Evolutionary conservation across 2,113 vertebrate genomes (phyloP), one percentile per base, ranked within the genome.

Genomic region (Edolisoma coerulescens): DNA sequence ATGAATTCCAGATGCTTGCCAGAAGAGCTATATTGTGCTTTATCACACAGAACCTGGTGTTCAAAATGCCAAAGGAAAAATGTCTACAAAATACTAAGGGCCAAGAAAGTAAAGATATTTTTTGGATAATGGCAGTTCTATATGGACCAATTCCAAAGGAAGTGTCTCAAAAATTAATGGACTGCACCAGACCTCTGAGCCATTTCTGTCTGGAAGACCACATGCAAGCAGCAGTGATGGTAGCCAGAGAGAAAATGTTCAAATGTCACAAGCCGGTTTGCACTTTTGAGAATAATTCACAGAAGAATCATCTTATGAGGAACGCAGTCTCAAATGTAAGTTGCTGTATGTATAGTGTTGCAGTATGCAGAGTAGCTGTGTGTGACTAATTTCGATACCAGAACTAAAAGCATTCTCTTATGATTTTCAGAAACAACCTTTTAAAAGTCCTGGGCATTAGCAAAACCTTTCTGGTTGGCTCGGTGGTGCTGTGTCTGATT

Each of bases 51-150:
- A 97, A 76, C 59, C 16, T 77, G 61, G 39, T 83, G 57, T 84
- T 97, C 92, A 90, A 94, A 96, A 94, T 35, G 27, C 79, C 75
- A 89, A 94, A 93, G 79, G 89, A 83, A 89, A 96, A 94, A 81
- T 15, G 10, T 85, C 61, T 69, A 87, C 63, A 37, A 45, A 90
- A 19, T 47, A 47, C 26, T 63, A 49, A 90, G n/a, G 35, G 37
- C 67, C 57, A 95, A 87, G 52, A 33, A 30, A 52, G 30, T 23
- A 60, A 69, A 73, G 41, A 19, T 50, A 61, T 53, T 45, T 45
- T 15, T 64, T 42, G 4, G 7, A 44, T 42, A 52, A 52, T 44
- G 27, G n/a, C 69, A 93, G 19, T 68, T 54, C 82, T 26, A 16
- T 61, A 61, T 63, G 33, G 23, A 45, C 11, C 33, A 70, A 6